phyloP scores from a whole-genome alignment of 2,888 invertebrate genomes.

The Limenitis camilla region DNA sequence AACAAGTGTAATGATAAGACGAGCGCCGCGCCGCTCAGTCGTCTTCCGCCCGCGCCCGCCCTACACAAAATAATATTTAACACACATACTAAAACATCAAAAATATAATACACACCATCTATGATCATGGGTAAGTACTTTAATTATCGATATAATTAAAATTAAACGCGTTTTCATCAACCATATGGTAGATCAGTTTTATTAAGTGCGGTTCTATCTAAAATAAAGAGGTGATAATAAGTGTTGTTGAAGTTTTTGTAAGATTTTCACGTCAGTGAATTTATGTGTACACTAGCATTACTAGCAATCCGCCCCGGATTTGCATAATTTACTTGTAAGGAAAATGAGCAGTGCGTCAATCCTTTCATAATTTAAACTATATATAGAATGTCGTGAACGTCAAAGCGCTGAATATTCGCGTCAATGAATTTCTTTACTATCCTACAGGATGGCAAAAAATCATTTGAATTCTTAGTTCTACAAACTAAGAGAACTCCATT shows the following conservation, averaged over 20 bases:
- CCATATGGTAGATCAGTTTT: constrained; percentile 21
- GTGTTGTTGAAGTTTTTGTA: constrained; percentile 31
- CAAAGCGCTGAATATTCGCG: too few species aligned
- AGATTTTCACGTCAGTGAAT: constrained; percentile 34
- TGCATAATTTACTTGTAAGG: too few species aligned
- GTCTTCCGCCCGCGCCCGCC: constrained; percentile 47
- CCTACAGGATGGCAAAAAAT: too few species aligned
- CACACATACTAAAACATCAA: not conserved
- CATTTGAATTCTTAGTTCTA: too few species aligned
- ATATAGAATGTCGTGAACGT: constrained; percentile 29
- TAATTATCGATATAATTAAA: not conserved
- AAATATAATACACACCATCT: not conserved
- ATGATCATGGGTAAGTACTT: constrained; percentile 37
- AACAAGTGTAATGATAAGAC: constrained; percentile 66
- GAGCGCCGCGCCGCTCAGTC: constrained; percentile 51
- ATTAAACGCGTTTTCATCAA: not conserved
- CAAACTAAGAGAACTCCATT: too few species aligned
- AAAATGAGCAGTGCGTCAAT: too few species aligned
- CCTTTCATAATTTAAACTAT: too few species aligned
- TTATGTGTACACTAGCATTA: constrained; percentile 25
- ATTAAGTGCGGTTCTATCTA: not conserved
- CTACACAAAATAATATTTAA: constrained; percentile 34
- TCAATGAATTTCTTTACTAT: too few species aligned
- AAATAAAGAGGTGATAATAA: constrained; percentile 2
- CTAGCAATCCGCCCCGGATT: too few species aligned